Evolutionary conservation across 2,113 vertebrate genomes (phyloP).

Genomic region (Pollachius pollachius): DNA sequence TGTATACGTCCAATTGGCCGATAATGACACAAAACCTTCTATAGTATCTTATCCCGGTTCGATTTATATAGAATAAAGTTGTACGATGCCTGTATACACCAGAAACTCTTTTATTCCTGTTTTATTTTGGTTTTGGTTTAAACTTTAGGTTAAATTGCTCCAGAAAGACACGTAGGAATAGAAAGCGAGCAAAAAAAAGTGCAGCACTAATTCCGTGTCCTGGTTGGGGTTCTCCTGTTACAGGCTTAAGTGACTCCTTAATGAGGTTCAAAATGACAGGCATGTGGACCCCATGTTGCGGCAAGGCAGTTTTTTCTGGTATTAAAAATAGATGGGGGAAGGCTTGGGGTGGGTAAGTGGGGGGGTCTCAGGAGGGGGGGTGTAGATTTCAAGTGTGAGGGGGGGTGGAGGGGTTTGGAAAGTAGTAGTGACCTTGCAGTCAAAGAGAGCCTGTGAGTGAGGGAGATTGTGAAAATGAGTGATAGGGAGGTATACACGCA

Average conservation of each 20-base stretch:
- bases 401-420: constrained; percentile 44
- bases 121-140: constrained; percentile 9
- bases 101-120: not conserved
- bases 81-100: too few species aligned
- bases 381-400: constrained; percentile 55
- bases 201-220: constrained; percentile 15
- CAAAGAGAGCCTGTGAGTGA: constrained; percentile 50
- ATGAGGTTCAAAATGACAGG: constrained; percentile 73
- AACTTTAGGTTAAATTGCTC: too few species aligned
- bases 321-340: constrained; percentile 73
- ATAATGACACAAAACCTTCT: too few species aligned
- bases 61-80: too few species aligned
- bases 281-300: constrained; percentile 67
- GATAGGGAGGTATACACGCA: constrained; percentile 16
- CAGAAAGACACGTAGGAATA: not conserved
- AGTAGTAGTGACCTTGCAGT: constrained; percentile 63
- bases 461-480: constrained; percentile 42
- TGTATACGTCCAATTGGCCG: too few species aligned
- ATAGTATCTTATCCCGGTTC: too few species aligned
- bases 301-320: constrained; percentile 65
- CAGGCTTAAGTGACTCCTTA: constrained; percentile 71
- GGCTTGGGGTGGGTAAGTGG: constrained; percentile 59
- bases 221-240: constrained; percentile 59
- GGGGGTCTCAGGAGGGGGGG: constrained; percentile 52
- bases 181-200: constrained; percentile 22